Conservation (phyloP, 2,797 vertebrate species). For the Leuciscus waleckii region DNA sequence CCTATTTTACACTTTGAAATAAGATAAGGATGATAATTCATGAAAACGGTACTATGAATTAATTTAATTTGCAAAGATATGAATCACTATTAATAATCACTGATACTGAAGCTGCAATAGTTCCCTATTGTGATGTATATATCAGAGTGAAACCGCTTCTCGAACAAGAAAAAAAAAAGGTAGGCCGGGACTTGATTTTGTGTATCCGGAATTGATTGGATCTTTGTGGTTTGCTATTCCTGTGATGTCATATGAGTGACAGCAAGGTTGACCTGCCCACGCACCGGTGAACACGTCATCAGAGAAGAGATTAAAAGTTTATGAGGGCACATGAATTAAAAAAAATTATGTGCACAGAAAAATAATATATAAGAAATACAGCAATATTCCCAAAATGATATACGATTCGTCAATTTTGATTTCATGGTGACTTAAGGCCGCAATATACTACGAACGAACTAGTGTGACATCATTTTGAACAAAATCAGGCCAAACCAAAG, state of each 20-base stretch:
- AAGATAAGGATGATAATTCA: not conserved
- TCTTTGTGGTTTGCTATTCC: not conserved
- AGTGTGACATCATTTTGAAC: too few species aligned
- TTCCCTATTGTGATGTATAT: not conserved
- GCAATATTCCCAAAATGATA: too few species aligned
- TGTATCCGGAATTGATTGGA: not conserved
- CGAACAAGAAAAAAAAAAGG: too few species aligned
- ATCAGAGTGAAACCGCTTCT: not conserved
- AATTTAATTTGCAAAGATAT: not conserved
- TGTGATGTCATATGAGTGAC: not conserved
- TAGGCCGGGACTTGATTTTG: not conserved
- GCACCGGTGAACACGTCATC: not conserved
- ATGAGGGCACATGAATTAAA: not conserved
- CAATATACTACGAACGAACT: too few species aligned
- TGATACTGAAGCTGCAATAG: not conserved
- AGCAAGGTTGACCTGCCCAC: not conserved
- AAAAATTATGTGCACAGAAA: not conserved
- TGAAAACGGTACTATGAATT: not conserved
- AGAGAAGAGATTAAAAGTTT: not conserved
- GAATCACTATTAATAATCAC: not conserved
- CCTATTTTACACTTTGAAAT: conserved; percentile 1
- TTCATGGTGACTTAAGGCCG: too few species aligned
- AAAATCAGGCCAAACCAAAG: too few species aligned
- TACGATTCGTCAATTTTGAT: too few species aligned
- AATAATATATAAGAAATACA: not conserved